A percentile compares a stretch with the other conserved stretches of the same genome.
These are phyloP conservation scores for Synanthedon myopaeformis DNA, from an alignment of 2,888 invertebrate genomes.

Conservation along the genomic window DNA sequence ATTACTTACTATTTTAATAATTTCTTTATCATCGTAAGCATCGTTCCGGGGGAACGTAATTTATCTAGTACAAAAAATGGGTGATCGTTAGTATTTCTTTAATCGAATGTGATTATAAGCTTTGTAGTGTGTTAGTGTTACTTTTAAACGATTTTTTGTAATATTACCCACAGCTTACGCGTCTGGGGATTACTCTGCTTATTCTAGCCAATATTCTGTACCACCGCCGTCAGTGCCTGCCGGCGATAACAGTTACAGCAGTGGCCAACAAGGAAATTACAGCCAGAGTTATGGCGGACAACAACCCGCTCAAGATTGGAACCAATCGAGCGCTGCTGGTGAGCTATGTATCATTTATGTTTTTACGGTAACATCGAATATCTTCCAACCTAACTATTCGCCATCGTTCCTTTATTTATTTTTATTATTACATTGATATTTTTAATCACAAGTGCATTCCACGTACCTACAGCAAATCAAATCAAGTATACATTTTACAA, in stretches of 20 bases:
- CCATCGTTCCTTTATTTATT: no score
- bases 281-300: conserved; percentile 34
- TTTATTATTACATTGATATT: no score
- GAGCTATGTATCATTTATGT: no score
- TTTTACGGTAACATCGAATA: not conserved
- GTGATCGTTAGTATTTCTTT: conserved; percentile 28
- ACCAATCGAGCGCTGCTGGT: conserved; percentile 9
- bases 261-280: conserved; percentile 35
- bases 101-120: not conserved
- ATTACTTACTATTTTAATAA: no score
- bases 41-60: no score
- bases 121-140: no score
- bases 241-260: conserved; percentile 44
- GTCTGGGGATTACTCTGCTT: conserved; percentile 53
- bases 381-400: not conserved
- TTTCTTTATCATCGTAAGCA: no score
- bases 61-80: conserved; percentile 12
- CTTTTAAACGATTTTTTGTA: not conserved
- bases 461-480: no score
- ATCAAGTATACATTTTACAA: no score
- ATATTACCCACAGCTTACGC: conserved; percentile 31
- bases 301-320: conserved; percentile 44
- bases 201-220: conserved; percentile 57
- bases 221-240: conserved; percentile 53
- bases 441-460: no score